Evolutionary conservation across 2,888 invertebrate genomes (phyloP).

Genomic region (Bhutanitis thaidina): DNA sequence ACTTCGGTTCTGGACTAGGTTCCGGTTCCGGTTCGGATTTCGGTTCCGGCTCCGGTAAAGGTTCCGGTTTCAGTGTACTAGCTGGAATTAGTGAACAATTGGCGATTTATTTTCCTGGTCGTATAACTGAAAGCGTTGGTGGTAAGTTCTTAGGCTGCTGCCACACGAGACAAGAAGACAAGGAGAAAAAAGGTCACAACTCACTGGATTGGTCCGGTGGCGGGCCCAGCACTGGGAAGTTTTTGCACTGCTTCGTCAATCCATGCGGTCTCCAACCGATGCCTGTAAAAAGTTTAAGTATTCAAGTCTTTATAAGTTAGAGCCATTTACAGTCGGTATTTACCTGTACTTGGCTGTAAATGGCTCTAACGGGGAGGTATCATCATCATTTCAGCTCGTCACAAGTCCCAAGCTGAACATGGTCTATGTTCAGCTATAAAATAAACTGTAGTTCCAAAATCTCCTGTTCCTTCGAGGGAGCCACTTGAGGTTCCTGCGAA

Average conservation of each 20-base stretch:
- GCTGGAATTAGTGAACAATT: constrained; percentile 32
- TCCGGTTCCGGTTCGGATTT: constrained; percentile 31
- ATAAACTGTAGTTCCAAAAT: no score
- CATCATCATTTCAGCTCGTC: background rate
- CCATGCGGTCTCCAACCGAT: constrained; percentile 95
- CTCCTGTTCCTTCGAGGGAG: no score
- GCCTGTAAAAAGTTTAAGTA: constrained; percentile 61
- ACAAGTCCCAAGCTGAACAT: background rate
- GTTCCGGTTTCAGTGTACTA: constrained; percentile 46
- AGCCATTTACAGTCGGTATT: no score
- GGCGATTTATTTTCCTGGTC: no score
- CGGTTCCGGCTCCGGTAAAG: constrained; percentile 39
- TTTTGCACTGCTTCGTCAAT: constrained; percentile 87
- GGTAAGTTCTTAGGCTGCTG: no score
- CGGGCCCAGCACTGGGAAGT: constrained; percentile 83
- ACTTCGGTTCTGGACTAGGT: constrained; percentile 40
- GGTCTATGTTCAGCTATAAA: no score
- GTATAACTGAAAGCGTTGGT: no score
- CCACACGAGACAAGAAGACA: no score
- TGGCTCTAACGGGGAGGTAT: no score
- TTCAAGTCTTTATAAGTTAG: no score
- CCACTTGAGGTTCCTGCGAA: no score
- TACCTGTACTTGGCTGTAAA: no score
- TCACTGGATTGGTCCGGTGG: constrained; percentile 52
- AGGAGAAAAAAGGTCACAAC: constrained; percentile 15